Evolutionary conservation across 2,797 vertebrate genomes (phyloP).

Genomic region (Brotula barbata): DNA sequence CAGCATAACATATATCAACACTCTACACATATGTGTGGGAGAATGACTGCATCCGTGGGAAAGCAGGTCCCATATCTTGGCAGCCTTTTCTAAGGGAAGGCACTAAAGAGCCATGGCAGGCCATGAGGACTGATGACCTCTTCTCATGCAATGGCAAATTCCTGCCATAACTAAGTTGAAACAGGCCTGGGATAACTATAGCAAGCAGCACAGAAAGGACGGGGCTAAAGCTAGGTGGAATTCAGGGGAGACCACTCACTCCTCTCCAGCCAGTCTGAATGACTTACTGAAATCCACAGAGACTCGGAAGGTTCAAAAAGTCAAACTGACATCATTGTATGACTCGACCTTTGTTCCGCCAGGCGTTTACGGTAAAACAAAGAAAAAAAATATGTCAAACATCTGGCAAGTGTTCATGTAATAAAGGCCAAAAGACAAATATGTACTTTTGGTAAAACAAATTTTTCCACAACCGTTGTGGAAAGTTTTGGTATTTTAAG

Average conservation of each 20-base stretch:
- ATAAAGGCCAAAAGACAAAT: neutral
- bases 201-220: constrained; percentile 38
- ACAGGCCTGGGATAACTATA: constrained; percentile 69
- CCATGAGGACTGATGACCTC: constrained; percentile 63
- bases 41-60: constrained; percentile 45
- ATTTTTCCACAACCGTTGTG: no score
- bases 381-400: neutral
- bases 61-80: constrained; percentile 51
- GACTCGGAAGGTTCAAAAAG: constrained; percentile 26
- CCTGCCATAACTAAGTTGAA: constrained; percentile 71
- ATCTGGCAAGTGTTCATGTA: neutral
- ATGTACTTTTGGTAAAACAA: neutral
- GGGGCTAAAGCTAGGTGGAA: constrained; percentile 44
- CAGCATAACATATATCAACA: constrained; percentile 34
- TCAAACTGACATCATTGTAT: constrained; percentile 25
- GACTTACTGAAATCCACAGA: constrained; percentile 9
- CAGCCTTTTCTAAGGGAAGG: constrained; percentile 45
- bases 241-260: constrained; percentile 36
- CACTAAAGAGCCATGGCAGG: constrained; percentile 32
- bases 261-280: constrained; percentile 20
- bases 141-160: constrained; percentile 76
- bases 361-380: constrained; percentile 13
- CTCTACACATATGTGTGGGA: constrained; percentile 40
- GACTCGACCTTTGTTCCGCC: constrained; percentile 11
- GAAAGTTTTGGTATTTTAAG: no score